phyloP scores from a whole-genome alignment of 1,140 invertebrate genomes.

The Apis laboriosa region DNA sequence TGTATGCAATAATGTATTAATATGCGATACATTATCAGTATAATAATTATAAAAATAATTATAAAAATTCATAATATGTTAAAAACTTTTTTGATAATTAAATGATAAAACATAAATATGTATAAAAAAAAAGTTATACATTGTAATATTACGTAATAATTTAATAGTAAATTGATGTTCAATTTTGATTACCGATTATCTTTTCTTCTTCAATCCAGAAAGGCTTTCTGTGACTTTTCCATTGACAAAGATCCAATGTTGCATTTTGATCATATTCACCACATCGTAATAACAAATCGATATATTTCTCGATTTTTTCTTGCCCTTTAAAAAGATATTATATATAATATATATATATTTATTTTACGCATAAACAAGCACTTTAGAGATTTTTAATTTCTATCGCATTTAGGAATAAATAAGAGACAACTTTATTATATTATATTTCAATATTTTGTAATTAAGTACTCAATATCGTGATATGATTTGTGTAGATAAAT shows the following conservation, averaged over 20 bases:
- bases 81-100: too few species aligned
- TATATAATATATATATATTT: not conserved
- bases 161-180: not conserved
- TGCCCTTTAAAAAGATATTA: slow-evolving; percentile 54
- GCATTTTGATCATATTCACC: slow-evolving; percentile 41
- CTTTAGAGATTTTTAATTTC: not conserved
- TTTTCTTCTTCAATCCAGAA: slow-evolving; percentile 54
- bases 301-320: slow-evolving; percentile 59
- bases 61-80: too few species aligned
- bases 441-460: slow-evolving; percentile 1
- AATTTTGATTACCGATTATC: not conserved
- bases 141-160: not conserved
- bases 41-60: too few species aligned
- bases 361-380: too few species aligned
- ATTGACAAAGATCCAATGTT: slow-evolving; percentile 54
- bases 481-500: not conserved
- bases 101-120: not conserved
- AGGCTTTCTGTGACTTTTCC: slow-evolving; percentile 64
- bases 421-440: not conserved
- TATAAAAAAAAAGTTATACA: not conserved
- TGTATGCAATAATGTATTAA: not conserved
- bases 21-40: not conserved
- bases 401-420: not conserved
- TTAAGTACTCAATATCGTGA: not conserved
- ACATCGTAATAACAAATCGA: slow-evolving; percentile 54